Evolutionary conservation across 2,113 vertebrate genomes (phyloP).

Genomic region (Azemiops feae): DNA sequence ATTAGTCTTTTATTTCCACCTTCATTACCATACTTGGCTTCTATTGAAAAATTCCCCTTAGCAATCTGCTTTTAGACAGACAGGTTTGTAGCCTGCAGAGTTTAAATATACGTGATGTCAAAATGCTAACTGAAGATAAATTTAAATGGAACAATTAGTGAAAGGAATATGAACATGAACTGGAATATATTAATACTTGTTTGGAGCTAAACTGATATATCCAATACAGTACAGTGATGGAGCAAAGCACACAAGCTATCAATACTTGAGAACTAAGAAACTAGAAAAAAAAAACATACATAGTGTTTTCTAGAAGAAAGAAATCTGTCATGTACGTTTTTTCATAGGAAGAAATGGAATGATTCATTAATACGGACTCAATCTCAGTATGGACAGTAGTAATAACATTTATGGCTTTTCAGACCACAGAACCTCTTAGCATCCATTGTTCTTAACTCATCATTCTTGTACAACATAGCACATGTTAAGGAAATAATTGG

Average conservation of each 20-base stretch:
- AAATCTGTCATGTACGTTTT: background rate
- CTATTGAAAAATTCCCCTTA: background rate
- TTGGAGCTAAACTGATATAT: background rate
- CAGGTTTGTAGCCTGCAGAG: background rate
- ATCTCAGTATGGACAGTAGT: background rate
- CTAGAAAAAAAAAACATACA: background rate
- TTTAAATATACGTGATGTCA: conserved; percentile 9
- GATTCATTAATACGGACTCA: background rate
- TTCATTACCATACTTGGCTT: background rate
- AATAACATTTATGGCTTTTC: background rate
- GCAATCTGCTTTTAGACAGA: conserved; percentile 1
- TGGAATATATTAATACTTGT: background rate
- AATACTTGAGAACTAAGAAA: background rate
- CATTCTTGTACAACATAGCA: background rate
- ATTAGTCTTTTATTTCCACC: background rate
- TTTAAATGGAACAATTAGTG: conserved; percentile 34
- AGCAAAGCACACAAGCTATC: background rate
- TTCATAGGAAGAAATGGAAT: background rate
- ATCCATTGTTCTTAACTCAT: background rate
- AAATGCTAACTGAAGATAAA: conserved; percentile 35
- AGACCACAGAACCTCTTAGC: background rate
- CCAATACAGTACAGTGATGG: background rate
- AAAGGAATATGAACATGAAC: conserved; percentile 30
- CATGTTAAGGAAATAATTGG: background rate
- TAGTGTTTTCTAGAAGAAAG: background rate